phyloP scores from a whole-genome alignment of 2,113 vertebrate species.

The Collichthys lucidus region DNA sequence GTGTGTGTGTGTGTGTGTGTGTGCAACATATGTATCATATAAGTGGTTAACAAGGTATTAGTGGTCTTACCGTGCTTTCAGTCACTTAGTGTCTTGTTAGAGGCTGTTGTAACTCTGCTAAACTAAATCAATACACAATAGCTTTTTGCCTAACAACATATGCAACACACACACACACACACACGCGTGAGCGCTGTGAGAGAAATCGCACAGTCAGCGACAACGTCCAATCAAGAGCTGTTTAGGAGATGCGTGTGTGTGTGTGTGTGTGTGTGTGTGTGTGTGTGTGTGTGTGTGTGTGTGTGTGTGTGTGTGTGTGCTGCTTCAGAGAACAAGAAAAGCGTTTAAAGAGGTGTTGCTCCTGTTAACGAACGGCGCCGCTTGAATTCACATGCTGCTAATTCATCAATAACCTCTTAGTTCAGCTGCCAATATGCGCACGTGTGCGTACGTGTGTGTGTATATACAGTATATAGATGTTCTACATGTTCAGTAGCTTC shows the following conservation, averaged over 20 bases:
- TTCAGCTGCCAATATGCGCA: conserved; percentile 14
- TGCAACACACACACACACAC: conserved; percentile 20
- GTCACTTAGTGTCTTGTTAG: conserved; percentile 67
- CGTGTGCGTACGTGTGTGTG: not conserved
- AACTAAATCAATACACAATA: conserved; percentile 68
- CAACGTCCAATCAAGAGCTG: conserved; percentile 67
- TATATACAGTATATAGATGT: not conserved
- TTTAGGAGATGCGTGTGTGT: conserved; percentile 23
- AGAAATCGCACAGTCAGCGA: conserved; percentile 63
- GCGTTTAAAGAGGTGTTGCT: conserved; percentile 60
- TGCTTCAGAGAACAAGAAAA: conserved; percentile 28
- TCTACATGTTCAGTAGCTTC: not conserved
- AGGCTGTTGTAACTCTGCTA: conserved; percentile 54
- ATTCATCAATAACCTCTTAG: conserved; percentile 65
- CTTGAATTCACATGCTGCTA: conserved; percentile 58
- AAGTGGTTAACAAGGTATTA: conserved; percentile 64
- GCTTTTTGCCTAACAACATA: conserved; percentile 46
- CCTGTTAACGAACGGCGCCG: conserved; percentile 49
- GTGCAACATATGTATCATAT: conserved; percentile 16
- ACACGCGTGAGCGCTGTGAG: no score
- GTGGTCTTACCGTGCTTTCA: conserved; percentile 47
- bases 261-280: no score
- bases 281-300: no score
- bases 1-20: not conserved
- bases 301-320: not conserved